A percentile compares a stretch with the other conserved stretches of the same genome.
Evolutionary conservation across 2,113 vertebrate genomes (phyloP).

Genomic region (Megaceryle torquata): DNA sequence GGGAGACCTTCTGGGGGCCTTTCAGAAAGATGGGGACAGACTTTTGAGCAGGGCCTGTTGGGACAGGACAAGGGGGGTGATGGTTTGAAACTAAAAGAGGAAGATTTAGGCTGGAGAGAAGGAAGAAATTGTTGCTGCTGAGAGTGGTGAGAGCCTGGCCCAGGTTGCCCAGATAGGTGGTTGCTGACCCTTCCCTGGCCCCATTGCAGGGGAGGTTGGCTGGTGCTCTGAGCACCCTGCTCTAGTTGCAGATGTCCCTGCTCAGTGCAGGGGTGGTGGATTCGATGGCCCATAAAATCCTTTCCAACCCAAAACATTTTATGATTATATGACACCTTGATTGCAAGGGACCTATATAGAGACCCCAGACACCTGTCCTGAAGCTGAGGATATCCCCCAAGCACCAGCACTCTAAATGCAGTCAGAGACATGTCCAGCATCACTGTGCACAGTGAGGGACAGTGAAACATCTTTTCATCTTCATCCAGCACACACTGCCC

Average conservation of each 20-base stretch:
- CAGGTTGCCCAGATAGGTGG: too few relatives aligned
- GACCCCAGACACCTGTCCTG: not conserved
- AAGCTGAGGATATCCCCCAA: not conserved
- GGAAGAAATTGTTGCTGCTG: not conserved
- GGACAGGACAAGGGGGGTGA: not conserved
- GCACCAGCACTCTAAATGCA: not conserved
- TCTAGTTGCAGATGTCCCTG: not conserved
- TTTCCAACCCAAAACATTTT: not conserved
- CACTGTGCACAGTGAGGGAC: not conserved
- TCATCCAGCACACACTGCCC: not conserved
- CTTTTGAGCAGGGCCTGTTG: not conserved
- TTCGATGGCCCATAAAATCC: not conserved
- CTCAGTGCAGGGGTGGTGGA: not conserved
- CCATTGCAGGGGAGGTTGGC: too few relatives aligned
- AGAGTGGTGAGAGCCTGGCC: too few relatives aligned
- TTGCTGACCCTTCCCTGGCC: too few relatives aligned
- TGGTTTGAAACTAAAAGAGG: not conserved
- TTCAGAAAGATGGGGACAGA: too few relatives aligned
- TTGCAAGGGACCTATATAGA: not conserved
- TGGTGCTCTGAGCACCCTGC: too few relatives aligned
- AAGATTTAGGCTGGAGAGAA: not conserved
- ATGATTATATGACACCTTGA: not conserved
- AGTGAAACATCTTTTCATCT: not conserved
- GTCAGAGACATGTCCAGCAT: not conserved
- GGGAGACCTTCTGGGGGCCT: too few relatives aligned